phyloP scores from a whole-genome alignment of 2,113 vertebrate species.

The Uropsilus gracilis region DNA sequence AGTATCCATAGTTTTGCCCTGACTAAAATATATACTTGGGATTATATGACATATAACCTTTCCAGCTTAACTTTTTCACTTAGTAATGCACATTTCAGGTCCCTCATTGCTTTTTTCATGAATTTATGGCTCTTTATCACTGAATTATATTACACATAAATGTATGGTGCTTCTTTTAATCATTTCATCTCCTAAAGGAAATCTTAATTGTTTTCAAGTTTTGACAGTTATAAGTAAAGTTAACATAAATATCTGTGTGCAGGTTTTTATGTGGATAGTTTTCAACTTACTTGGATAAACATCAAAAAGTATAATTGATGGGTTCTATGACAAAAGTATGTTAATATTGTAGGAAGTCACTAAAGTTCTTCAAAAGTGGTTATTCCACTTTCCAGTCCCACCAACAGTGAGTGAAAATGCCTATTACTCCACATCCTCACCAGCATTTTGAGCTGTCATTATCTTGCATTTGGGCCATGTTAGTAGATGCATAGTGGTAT shows the following conservation, averaged over 20 bases:
- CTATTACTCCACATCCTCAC: background rate
- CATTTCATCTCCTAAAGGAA: background rate
- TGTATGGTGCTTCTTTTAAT: background rate
- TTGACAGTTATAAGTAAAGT: background rate
- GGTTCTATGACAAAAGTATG: background rate
- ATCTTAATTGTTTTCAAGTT: background rate
- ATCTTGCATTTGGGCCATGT: background rate
- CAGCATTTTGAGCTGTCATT: background rate
- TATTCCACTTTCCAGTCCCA: background rate
- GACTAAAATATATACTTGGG: background rate
- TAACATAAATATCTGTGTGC: background rate
- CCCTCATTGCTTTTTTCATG: background rate
- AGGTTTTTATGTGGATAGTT: background rate
- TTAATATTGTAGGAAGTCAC: background rate
- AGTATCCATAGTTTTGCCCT: background rate
- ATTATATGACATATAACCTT: background rate
- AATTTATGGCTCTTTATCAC: background rate
- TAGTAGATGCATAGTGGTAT: background rate
- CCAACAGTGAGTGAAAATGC: background rate
- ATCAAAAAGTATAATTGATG: background rate
- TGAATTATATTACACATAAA: background rate
- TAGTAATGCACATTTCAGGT: background rate
- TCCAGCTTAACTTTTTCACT: background rate
- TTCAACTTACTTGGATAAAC: background rate
- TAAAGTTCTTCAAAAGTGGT: background rate